Evolutionary conservation across 2,113 vertebrate genomes (phyloP), one percentile per base, ranked within the genome.

Genomic region (Zosterops borbonicus): DNA sequence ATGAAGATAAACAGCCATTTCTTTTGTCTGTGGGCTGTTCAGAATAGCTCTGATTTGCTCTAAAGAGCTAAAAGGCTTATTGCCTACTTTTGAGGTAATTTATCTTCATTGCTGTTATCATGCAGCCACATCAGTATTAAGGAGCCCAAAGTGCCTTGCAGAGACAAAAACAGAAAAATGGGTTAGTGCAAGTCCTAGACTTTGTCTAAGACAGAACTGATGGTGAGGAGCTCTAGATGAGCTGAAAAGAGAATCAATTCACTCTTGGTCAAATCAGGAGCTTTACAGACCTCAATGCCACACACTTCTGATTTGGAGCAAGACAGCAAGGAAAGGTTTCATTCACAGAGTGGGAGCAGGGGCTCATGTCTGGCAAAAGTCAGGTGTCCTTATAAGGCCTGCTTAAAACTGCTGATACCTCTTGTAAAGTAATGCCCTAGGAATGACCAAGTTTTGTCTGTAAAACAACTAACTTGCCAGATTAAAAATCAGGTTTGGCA

Each of bases 41-140:
- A 83, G 80, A 96, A 84, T 53, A 89, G 86, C 85, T 95, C 47
- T 88, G 86, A 90, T 94, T 86, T 94, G 83, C 56, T 89, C 88
- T 88, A 78, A 95, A 94, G 76, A 95, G 90, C 94, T 92, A 83
- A 94, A 90, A 94, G 92, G 90, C 88, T 89, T 95, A 93, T 90
- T 92, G 88, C 83, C 92, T 86, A 23, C 87, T 94, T 94, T 78
- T 71, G 69, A 81, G 75, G 86, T 68, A 92, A 90, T 96, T 94
- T 94, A 87, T 97, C 92, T 96, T 96, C 95, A 94, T 96, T 92
- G 94, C 64, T 87, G 73, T 90, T 96, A 93, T 93, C 94, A 89
- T 39, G 56, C 52, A 90, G 42, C 60, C 42, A 4, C 88, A 94
- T 90, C 90, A 89, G 85, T 89, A 87, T 80, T 88, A 92, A 95